A percentile compares a stretch with the other conserved stretches of the same genome.
phyloP scores from a whole-genome alignment of 2,797 vertebrate species.

The Bryconaethiops microstoma region DNA sequence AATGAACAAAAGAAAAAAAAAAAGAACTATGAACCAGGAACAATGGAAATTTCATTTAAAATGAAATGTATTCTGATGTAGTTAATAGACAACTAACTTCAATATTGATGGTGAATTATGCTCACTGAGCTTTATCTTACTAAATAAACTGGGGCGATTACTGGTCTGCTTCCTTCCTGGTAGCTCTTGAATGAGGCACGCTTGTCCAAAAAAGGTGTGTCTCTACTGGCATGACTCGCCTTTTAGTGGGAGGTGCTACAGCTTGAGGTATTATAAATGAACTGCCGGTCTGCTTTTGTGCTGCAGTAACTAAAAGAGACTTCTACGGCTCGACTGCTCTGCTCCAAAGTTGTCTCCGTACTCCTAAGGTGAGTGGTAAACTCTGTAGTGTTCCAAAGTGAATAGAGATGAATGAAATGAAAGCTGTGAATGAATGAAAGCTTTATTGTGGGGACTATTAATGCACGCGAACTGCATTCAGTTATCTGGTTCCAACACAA shows the following conservation, averaged over 20 bases:
- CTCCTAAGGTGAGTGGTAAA: conserved; percentile 21
- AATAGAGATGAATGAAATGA: not conserved
- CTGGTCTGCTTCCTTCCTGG: conserved; percentile 33
- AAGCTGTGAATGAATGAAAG: too few relatives aligned
- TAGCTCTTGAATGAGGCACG: not conserved
- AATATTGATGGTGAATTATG: not conserved
- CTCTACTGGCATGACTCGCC: not conserved
- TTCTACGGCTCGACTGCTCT: not conserved
- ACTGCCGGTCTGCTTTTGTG: too few relatives aligned
- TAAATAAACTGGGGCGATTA: not conserved
- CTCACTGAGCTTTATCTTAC: conserved; percentile 54
- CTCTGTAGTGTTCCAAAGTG: not conserved
- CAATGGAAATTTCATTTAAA: too few relatives aligned
- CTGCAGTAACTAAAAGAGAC: not conserved
- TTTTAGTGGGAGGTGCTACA: conserved; percentile 31
- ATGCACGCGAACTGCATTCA: not conserved
- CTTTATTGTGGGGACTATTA: not conserved
- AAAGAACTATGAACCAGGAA: too few relatives aligned
- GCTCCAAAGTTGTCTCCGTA: not conserved
- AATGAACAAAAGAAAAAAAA: too few relatives aligned
- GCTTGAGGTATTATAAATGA: conserved; percentile 7
- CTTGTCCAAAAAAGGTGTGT: not conserved
- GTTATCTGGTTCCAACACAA: not conserved
- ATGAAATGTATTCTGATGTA: not conserved
- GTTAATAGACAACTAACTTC: not conserved